These are phyloP conservation scores for Vicugna pacos DNA, from an alignment of 2,113 vertebrate species.

Conservation along the genomic window DNA sequence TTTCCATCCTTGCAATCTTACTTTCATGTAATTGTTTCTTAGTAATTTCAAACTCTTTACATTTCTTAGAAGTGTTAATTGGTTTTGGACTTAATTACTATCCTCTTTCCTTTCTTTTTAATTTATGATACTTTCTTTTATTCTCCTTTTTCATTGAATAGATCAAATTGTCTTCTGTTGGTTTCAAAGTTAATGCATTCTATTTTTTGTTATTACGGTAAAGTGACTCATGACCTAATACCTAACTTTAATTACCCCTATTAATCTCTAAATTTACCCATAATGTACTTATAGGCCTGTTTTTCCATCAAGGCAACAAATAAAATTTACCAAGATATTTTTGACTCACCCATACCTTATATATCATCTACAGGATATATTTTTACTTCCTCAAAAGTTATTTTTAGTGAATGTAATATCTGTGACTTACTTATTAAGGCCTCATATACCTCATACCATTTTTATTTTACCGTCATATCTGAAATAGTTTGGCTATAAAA, in stretches of 20 bases:
- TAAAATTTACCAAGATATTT: slow-evolving; percentile 22
- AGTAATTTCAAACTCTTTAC: background rate
- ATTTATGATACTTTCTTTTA: background rate
- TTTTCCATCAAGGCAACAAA: background rate
- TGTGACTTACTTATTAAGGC: slow-evolving; percentile 10
- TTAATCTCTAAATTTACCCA: background rate
- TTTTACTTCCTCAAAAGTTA: background rate
- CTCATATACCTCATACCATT: background rate
- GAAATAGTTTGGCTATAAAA: slow-evolving; percentile 33
- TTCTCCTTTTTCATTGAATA: background rate
- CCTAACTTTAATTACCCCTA: background rate
- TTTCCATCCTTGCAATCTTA: background rate
- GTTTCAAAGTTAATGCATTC: slow-evolving; percentile 6
- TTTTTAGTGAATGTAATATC: background rate
- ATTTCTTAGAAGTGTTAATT: background rate
- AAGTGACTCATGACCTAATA: background rate
- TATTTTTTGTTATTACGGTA: background rate
- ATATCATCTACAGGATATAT: background rate
- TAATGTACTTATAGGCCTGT: background rate
- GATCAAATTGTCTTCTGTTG: background rate
- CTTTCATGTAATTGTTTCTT: background rate
- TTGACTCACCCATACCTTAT: background rate
- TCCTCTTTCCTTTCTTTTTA: background rate
- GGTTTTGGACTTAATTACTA: background rate
- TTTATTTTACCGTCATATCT: slow-evolving; percentile 36